Evolutionary conservation across 2,888 invertebrate species (phyloP).

Genomic region (Tineola bisselliella): DNA sequence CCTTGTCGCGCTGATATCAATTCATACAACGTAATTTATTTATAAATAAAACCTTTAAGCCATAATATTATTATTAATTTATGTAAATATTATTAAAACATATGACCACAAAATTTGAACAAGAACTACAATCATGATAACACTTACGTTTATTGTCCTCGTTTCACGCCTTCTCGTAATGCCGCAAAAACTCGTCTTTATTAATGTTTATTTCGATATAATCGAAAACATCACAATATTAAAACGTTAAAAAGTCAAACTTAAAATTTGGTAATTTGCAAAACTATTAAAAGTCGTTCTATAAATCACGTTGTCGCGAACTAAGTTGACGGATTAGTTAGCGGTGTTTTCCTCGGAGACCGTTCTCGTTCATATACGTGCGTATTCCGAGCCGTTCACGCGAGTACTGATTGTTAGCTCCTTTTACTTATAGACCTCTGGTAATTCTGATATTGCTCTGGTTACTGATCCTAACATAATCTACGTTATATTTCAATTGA

Average conservation of each 20-base stretch:
- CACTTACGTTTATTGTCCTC: conserved; percentile 34
- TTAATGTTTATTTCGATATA: not conserved
- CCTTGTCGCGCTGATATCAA: too few species aligned
- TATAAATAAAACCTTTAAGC: not conserved
- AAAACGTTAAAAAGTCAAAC: not conserved
- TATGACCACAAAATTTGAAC: not conserved
- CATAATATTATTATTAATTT: not conserved
- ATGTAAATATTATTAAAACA: not conserved
- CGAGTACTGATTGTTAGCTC: conserved; percentile 44
- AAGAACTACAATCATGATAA: conserved; percentile 15
- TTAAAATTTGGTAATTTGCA: not conserved
- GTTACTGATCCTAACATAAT: conserved; percentile 1
- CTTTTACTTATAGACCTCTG: conserved; percentile 36
- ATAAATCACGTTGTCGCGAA: not conserved
- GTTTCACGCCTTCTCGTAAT: conserved; percentile 23
- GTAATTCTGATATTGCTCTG: not conserved
- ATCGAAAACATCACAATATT: not conserved
- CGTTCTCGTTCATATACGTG: conserved; percentile 27
- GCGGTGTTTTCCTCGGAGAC: not conserved
- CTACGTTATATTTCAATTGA: not conserved
- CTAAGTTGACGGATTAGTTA: not conserved
- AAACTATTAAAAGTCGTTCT: not conserved
- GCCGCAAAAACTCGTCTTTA: conserved; percentile 21
- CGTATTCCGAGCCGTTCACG: conserved; percentile 38
- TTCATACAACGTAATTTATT: not conserved